Conservation (phyloP, 2,797 vertebrate species). For the Urosaurus nigricauda region DNA sequence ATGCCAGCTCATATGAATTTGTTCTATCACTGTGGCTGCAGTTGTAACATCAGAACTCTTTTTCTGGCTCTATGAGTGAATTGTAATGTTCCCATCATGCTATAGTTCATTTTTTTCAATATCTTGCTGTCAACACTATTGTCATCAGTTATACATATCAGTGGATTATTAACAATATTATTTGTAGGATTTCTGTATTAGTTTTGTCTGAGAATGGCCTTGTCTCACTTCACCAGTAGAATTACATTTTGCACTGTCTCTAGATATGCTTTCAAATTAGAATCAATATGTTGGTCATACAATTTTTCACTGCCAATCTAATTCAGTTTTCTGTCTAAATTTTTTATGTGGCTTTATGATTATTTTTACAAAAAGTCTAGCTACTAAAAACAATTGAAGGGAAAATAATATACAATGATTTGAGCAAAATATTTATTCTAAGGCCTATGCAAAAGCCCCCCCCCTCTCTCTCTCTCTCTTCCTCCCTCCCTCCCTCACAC, state of each 20-base stretch:
- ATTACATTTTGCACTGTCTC: constrained; percentile 78
- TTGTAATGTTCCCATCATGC: constrained; percentile 79
- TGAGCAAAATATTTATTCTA: constrained; percentile 15
- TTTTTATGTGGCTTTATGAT: constrained; percentile 62
- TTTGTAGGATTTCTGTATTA: constrained; percentile 89
- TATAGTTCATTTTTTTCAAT: constrained; percentile 84
- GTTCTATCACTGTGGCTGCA: constrained; percentile 71
- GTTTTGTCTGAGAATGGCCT: constrained; percentile 74
- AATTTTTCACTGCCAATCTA: constrained; percentile 76
- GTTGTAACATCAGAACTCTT: constrained; percentile 83
- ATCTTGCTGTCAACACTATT: constrained; percentile 87
- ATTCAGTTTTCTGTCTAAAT: constrained; percentile 76
- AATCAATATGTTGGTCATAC: constrained; percentile 75
- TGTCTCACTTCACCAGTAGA: constrained; percentile 71
- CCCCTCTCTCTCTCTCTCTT: too few relatives aligned
- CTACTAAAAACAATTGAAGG: constrained; percentile 58
- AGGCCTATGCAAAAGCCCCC: too few relatives aligned
- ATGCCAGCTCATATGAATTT: constrained; percentile 78
- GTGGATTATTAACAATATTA: constrained; percentile 87
- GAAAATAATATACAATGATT: constrained; percentile 21
- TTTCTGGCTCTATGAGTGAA: constrained; percentile 78
- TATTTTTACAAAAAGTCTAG: constrained; percentile 48
- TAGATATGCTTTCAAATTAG: constrained; percentile 79
- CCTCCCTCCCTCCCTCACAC: too few relatives aligned
- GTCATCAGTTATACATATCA: constrained; percentile 85